Evolutionary conservation across 2,113 vertebrate species (phyloP).

Genomic region (Chloropsis hardwickii): DNA sequence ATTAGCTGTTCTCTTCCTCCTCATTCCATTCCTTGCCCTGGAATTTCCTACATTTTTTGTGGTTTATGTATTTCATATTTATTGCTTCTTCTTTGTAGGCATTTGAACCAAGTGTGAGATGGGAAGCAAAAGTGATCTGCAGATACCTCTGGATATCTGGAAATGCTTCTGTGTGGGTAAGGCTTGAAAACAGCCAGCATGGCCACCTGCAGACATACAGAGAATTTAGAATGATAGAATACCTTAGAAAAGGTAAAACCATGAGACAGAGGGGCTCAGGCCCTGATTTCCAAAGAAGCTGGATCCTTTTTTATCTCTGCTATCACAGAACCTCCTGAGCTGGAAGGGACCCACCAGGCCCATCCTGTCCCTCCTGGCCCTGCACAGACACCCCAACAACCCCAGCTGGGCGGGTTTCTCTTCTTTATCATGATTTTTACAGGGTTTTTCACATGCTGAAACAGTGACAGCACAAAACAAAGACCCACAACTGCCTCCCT

Average conservation of each 20-base stretch:
- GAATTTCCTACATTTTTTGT: not conserved
- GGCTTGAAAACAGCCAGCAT: not conserved
- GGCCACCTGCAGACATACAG: not conserved
- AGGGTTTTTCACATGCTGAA: not conserved
- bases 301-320: not conserved
- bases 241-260: not conserved
- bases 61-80: rapidly evolving
- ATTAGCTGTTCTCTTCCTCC: not conserved
- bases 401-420: not conserved
- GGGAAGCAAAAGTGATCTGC: not conserved
- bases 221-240: not conserved
- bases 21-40: not conserved
- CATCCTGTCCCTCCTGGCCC: not conserved
- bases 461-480: not conserved
- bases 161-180: not conserved
- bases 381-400: not conserved
- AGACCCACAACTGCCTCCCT: not conserved
- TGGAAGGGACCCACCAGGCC: not conserved
- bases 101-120: rapidly evolving
- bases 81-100: not conserved
- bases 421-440: not conserved
- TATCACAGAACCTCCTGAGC: not conserved
- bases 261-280: not conserved
- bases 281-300: not conserved
- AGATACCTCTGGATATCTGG: not conserved